Conservation (phyloP, 2,888 invertebrate genomes). For the Amorpha juglandis region DNA sequence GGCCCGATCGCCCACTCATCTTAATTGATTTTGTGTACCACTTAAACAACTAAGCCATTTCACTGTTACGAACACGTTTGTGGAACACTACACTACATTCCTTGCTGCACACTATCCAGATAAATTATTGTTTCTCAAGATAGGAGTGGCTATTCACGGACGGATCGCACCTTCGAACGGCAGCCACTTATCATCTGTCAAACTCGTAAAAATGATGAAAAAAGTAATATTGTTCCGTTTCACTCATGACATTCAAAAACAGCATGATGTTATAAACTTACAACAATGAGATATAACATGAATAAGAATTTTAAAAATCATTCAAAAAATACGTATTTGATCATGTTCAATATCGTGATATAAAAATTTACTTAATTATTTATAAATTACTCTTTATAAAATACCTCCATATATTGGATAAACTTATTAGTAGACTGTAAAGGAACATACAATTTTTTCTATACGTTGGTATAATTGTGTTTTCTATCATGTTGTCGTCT, state of each 20-base stretch:
- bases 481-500: slow-evolving; percentile 25
- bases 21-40: slow-evolving; percentile 56
- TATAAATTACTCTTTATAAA: not conserved
- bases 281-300: too few relatives aligned
- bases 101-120: slow-evolving; percentile 52
- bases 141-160: slow-evolving; percentile 80
- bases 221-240: slow-evolving; percentile 40
- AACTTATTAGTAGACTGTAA: slow-evolving; percentile 24
- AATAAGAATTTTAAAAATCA: too few relatives aligned
- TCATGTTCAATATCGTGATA: not conserved
- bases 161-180: slow-evolving; percentile 63
- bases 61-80: slow-evolving; percentile 50
- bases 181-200: slow-evolving; percentile 66
- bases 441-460: slow-evolving; percentile 35
- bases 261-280: not conserved
- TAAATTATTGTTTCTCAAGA: slow-evolving; percentile 57
- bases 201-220: slow-evolving; percentile 33
- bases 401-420: not conserved
- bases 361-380: not conserved
- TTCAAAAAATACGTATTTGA: too few relatives aligned
- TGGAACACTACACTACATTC: slow-evolving; percentile 65
- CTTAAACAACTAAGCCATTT: slow-evolving; percentile 62
- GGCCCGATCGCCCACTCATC: slow-evolving; percentile 79
- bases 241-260: slow-evolving; percentile 32
- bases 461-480: slow-evolving; percentile 38